Evolutionary conservation across 1,140 invertebrate genomes (phyloP), one percentile per base, ranked within the genome.

Genomic region (Ectropis grisescens): DNA sequence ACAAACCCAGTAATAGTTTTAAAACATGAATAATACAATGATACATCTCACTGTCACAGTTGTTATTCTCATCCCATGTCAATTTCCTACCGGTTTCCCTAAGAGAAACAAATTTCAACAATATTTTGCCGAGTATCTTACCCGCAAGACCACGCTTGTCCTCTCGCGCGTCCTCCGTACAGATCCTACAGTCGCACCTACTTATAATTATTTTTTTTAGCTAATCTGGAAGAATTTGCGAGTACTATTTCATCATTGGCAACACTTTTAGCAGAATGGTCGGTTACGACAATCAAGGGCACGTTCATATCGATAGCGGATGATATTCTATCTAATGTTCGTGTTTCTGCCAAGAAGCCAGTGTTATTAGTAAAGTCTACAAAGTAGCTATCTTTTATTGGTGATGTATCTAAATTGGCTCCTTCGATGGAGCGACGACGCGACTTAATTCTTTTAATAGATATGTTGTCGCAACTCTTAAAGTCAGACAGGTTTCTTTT

Each of bases 151-250:
- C 22, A 58, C 58, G 34, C 37, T 56, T 2, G 27, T 45, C 31
- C 51, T 41, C 29, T 52, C 44, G 4, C 32, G n/a, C 48, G 11
- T 49, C 55, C 6, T 62, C 60, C 10, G 41, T 62, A 76, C 74
- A 76, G 49, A 75, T 72, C 33, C 53, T 55, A 67, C 75, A 80
- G 38, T 68, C 55, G 62, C 75, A 76, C 47, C 49, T 58, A 41
- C 50, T 70, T n/a, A n/a, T n/a, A n/a, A n/a, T n/a, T n/a, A 56
- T 50, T 57, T 57, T 57, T 32, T 33, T 58, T 62, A 60, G 69
- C 47, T 52, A 47, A 45, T 59, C 57, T 65, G 42, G 69, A 62
- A 65, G 54, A 47, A 41, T 56, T 40, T 29, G 45, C 40, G 37
- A 48, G 37, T 47, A 31, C 28, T 23, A 26, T 39, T 40, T 47